phyloP scores from a whole-genome alignment of 30 jellyfish, hydroid and myxozoan species.

The Aurelia aurita region DNA sequence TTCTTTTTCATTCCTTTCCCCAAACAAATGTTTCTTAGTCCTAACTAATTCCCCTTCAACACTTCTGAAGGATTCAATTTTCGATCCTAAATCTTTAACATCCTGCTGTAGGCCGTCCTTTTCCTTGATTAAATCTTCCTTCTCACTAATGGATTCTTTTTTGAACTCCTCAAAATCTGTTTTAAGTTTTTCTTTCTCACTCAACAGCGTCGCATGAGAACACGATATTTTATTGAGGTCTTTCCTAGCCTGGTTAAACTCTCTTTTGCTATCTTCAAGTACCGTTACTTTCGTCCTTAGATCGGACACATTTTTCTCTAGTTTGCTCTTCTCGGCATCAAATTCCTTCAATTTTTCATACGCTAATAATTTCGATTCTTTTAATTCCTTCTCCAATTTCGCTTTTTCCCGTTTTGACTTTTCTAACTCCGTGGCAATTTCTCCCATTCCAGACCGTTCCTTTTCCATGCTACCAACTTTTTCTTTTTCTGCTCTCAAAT shows the following conservation, averaged over 20 bases:
- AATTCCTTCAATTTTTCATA: not conserved
- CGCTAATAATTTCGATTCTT: not conserved
- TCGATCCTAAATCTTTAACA: slow-evolving; percentile 11
- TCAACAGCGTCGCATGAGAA: not conserved
- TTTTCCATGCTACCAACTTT: not conserved
- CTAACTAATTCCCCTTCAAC: slow-evolving; percentile 18
- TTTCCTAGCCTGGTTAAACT: not conserved
- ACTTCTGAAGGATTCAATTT: not conserved
- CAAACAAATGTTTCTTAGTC: slow-evolving; percentile 1
- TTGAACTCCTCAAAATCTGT: slow-evolving; percentile 19
- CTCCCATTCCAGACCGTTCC: not conserved
- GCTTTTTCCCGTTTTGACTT: not conserved
- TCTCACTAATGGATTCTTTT: not conserved
- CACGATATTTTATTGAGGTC: slow-evolving; percentile 1
- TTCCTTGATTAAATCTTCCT: slow-evolving; percentile 10
- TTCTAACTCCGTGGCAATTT: not conserved
- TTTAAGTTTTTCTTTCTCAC: slow-evolving; percentile 9
- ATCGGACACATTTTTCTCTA: not conserved
- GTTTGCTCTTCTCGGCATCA: not conserved
- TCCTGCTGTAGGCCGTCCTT: not conserved
- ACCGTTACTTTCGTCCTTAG: not conserved
- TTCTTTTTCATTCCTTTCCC: slow-evolving; percentile 7
- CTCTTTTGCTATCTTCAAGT: not conserved
- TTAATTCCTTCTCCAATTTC: not conserved
- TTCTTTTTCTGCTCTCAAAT: slow-evolving; percentile 9